Base-by-base conservation (phyloP, 2,888 invertebrate genomes). In the Xanthorhoe spadicearia region DNA sequence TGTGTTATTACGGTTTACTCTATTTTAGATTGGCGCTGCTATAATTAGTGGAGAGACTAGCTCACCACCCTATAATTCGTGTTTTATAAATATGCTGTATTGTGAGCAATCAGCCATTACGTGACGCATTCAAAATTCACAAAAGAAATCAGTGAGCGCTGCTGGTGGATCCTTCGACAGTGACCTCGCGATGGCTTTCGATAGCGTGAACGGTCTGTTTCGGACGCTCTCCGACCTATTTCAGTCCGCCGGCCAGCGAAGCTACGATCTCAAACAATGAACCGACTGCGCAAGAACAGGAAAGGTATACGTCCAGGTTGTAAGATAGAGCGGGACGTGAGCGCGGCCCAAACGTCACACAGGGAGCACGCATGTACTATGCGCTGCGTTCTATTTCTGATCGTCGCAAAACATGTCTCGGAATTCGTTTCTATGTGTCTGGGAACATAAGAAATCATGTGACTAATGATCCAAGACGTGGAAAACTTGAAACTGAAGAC, bases 381-480 rank as follows among this genome's bases (percentile, higher is more conserved):
- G 91, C 90, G 90, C 90, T 90, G 86, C 86, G 88, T 87, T 89
- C 92, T 92, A 92, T 92, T 92, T 92, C 85, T 86, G 90, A 83
- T 75, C 91, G 91, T 91, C 92, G 92, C 91, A 84, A 86, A 90
- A 90, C 90, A 91, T 92, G 92, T 92, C 92, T 92, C 92, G 92
- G 91, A 91, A 92, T 92, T 89, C 89, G 89, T 89, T 92, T 89
- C 89, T 89, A 86, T 86, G 87, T 89, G 90, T 92, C 92, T 91
- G 89, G 88, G 85, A 89, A 87, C 86, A 90, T 90, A 83, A 89
- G 84, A 86, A 90, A 90, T 90, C 90, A 91, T 89, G 92, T 92
- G 92, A 92, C 90, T 92, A 90, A 92, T 90, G 88, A 86, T 86
- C 81, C 76, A 76, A 68, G 76, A 78, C 64, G 67, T 64, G 59